Evolutionary conservation across 2,113 vertebrate genomes (phyloP), one percentile per base, ranked within the genome.

Genomic region (Atlantisia rogersi): DNA sequence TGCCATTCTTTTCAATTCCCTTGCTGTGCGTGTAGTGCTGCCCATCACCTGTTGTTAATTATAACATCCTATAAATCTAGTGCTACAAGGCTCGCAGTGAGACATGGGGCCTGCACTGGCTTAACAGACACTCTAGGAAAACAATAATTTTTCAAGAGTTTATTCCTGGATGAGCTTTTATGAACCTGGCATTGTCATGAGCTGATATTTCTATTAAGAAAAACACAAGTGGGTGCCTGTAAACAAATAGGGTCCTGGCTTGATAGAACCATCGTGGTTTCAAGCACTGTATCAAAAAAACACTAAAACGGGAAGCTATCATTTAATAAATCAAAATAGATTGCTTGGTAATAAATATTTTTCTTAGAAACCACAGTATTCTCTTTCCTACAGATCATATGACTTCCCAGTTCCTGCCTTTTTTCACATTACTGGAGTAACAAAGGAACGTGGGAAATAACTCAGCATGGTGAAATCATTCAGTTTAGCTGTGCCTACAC

Each of bases 251-350:
- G 32, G 60, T 82, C 60, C 52, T 95, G 94, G 89, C 67, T 89
- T 92, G 89, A 56, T 82, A 73, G 16, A 65, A 32, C 25, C 24
- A 20, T 11, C 80, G 48, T 71, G 73, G 89, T 83, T 97, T 94
- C 28, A 86, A 94, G 52, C 42, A 71, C 86, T 6, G 17, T 44
- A 92, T 73, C 63, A 87, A 87, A 87, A 95, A 95, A 62, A 60
- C 28, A 85, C 63, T 42, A 18, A 52, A 60, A 90, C 58, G 67
- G 92, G 87, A 92, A 92, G 46, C 50, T 95, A 79, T 90, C 83
- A 95, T 96, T 96, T 95, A 90, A 94, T 97, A 97, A 94, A 96
- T 96, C 96, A 93, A 86, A 73, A 86, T 52, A 92, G n/a, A 55
- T 94, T 85, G 42, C 80, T 80, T 82, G 76, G 46, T 87, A 94